Evolutionary conservation across 2,113 vertebrate species (phyloP).

Genomic region (Mirounga angustirostris): DNA sequence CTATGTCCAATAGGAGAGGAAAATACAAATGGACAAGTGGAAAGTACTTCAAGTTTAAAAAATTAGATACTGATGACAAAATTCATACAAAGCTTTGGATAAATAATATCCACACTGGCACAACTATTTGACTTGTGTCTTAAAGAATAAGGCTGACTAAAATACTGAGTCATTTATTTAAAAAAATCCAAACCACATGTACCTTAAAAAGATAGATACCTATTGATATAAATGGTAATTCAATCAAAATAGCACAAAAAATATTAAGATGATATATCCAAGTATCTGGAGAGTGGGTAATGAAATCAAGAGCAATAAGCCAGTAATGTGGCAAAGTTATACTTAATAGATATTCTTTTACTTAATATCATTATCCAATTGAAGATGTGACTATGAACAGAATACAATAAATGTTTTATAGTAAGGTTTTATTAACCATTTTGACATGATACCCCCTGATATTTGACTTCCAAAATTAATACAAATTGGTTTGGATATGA

Average conservation of each 20-base stretch:
- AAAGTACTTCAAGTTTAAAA: slow-evolving; percentile 27
- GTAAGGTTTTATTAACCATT: slow-evolving; percentile 69
- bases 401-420: slow-evolving; percentile 61
- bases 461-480: slow-evolving; percentile 75
- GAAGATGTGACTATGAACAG: slow-evolving; percentile 49
- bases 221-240: neutral
- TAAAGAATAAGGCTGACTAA: neutral
- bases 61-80: neutral
- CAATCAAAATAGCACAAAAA: slow-evolving; percentile 57
- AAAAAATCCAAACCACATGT: neutral
- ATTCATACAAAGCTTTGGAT: neutral
- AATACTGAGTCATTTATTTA: slow-evolving; percentile 31
- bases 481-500: slow-evolving; percentile 75
- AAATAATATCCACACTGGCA: neutral
- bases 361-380: slow-evolving; percentile 50
- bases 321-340: neutral
- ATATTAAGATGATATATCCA: neutral
- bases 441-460: slow-evolving; percentile 74
- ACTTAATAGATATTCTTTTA: slow-evolving; percentile 65
- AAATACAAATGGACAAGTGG: neutral
- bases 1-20: neutral
- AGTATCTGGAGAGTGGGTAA: neutral
- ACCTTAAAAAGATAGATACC: neutral
- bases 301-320: slow-evolving; percentile 63
- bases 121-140: neutral